A percentile compares a stretch with the other conserved stretches of the same genome.
These are phyloP conservation scores for Engystomops pustulosus DNA, from an alignment of 2,113 vertebrate genomes.

Conservation along the genomic window DNA sequence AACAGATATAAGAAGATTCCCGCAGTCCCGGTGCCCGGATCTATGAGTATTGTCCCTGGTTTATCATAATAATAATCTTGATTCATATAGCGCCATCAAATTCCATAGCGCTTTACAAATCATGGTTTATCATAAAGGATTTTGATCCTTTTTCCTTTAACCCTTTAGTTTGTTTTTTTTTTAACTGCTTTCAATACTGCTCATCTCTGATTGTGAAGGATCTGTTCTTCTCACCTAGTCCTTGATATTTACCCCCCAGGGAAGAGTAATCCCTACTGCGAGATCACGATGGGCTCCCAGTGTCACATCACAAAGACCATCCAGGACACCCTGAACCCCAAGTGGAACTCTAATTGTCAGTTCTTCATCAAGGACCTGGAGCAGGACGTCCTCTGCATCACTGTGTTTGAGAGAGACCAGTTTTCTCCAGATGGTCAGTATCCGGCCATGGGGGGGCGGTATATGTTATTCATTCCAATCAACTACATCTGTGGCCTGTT, in stretches of 20 bases:
- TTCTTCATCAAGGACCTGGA: conserved; percentile 99
- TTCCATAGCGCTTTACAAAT: too few relatives aligned
- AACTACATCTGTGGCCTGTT: too few relatives aligned
- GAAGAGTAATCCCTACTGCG: conserved; percentile 97
- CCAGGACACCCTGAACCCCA: conserved; percentile 95
- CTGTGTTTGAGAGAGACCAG: conserved; percentile 97
- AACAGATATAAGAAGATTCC: too few relatives aligned
- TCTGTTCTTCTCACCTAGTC: neutral
- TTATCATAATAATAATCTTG: too few relatives aligned
- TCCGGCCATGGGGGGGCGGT: neutral
- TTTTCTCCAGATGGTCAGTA: conserved; percentile 95
- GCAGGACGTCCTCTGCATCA: conserved; percentile 97
- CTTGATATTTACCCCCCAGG: conserved; percentile 78
- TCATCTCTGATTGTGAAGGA: neutral
- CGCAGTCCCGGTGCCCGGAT: too few relatives aligned
- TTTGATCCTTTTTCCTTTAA: too few relatives aligned
- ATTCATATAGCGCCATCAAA: too few relatives aligned
- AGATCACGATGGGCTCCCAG: conserved; percentile 98
- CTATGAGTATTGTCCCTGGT: too few relatives aligned
- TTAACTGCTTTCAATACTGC: too few relatives aligned
- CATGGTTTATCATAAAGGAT: too few relatives aligned
- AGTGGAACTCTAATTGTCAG: conserved; percentile 99
- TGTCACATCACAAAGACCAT: conserved; percentile 98
- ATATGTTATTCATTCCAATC: too few relatives aligned
- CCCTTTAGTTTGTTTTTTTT: too few relatives aligned